phyloP scores from a whole-genome alignment of 2,797 vertebrate species.

The Psittacula derbiana region DNA sequence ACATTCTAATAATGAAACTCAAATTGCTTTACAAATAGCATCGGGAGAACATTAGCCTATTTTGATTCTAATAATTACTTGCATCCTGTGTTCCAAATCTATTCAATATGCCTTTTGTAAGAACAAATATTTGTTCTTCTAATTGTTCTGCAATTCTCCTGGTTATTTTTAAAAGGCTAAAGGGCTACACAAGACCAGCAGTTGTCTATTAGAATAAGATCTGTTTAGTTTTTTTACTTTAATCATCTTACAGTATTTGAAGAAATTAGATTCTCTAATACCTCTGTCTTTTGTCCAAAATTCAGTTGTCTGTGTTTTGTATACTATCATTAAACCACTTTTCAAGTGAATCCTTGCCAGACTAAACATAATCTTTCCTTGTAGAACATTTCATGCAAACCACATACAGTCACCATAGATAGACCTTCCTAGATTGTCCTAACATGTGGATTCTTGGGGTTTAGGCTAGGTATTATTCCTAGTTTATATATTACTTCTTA shows the following conservation, averaged over 20 bases:
- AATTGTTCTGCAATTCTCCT: conserved; percentile 71
- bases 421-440: conserved; percentile 32
- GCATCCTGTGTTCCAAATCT: conserved; percentile 73
- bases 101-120: conserved; percentile 72
- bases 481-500: conserved; percentile 15
- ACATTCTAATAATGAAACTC: conserved; percentile 70
- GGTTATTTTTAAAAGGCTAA: conserved; percentile 69
- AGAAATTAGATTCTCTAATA: conserved; percentile 65
- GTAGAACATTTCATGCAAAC: conserved; percentile 36
- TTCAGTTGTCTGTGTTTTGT: conserved; percentile 66
- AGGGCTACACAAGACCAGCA: conserved; percentile 54
- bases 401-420: conserved; percentile 4
- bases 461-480: conserved; percentile 7
- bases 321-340: conserved; percentile 58
- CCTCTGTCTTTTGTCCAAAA: conserved; percentile 65
- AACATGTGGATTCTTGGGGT: background rate
- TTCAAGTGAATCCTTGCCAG: conserved; percentile 65
- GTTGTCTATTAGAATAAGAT: conserved; percentile 63
- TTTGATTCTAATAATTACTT: conserved; percentile 75
- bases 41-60: conserved; percentile 68
- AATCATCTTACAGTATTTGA: conserved; percentile 66
- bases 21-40: conserved; percentile 74
- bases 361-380: conserved; percentile 57
- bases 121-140: conserved; percentile 75
- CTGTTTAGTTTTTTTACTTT: conserved; percentile 60